Conservation (phyloP, 2,113 vertebrate species). For the Copsychus sechellarum region DNA sequence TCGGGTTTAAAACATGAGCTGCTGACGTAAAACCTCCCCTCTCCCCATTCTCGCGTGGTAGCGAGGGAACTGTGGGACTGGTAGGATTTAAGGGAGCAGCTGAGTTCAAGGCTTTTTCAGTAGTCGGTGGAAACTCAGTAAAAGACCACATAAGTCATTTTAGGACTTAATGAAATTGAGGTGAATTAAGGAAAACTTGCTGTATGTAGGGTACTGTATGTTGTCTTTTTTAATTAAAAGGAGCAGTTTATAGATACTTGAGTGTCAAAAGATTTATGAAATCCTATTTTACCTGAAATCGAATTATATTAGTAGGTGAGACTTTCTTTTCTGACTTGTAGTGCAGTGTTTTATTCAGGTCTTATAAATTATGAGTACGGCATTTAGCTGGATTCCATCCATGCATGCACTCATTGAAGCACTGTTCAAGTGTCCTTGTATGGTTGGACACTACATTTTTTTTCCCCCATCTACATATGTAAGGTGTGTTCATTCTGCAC, state of each 20-base stretch:
- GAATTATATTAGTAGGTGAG: fast-evolving
- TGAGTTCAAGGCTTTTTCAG: fast-evolving
- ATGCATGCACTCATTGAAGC: background rate
- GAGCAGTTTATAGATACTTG: fast-evolving
- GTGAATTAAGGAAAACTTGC: background rate
- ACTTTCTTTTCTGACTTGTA: background rate
- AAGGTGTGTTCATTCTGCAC: background rate
- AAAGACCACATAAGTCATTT: background rate
- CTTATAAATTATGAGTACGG: fast-evolving
- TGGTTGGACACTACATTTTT: background rate
- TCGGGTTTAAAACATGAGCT: background rate
- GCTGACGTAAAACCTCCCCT: too few species aligned
- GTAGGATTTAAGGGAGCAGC: background rate
- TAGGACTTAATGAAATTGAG: background rate
- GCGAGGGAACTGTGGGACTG: background rate
- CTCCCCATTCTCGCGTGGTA: fast-evolving
- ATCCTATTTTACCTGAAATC: background rate
- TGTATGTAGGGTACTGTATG: background rate
- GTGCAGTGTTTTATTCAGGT: background rate
- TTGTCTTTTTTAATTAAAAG: background rate
- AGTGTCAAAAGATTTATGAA: background rate
- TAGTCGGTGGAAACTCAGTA: background rate
- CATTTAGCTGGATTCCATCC: background rate
- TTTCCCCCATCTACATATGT: fast-evolving
- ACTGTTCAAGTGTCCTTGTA: background rate